Base-by-base conservation (phyloP, 2,888 invertebrate species). In the Drosophila antonietae region DNA sequence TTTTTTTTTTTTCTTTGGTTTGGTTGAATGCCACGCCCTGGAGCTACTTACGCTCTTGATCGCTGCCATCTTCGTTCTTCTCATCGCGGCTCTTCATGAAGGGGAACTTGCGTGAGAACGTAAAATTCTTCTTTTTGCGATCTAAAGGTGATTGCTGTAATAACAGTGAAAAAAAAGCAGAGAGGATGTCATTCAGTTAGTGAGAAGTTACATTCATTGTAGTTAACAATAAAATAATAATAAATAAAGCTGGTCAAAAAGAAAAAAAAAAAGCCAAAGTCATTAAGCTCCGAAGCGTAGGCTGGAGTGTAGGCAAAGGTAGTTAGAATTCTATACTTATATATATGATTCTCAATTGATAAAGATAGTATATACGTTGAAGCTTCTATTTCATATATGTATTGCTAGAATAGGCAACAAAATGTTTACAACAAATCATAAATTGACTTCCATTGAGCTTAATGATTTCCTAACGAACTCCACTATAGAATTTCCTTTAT, bases 81-180 rank as follows among this genome's bases (percentile, higher is more conserved):
- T 98, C 98, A 93, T 99, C 99, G 94, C 98, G 98, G 94, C 98
- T 98, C 95, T 99, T 99, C 97, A 99, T 99, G 94, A 99, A 99
- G 44, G 99, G 99, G 94, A 99, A 99, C 93, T 97, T 98, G 93
- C 99, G 95, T 92, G 98, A 98, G 94, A 99, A 99, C 68, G 98
- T 98, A 91, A 99, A 97, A 91, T 99, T 99, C 94, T 99, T 98
- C 95, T 99, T 98, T 95, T 98, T 98, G 92, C 98, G 95, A 93
- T 98, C 98, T 91, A 98, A 94, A 47, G 98, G 98, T 81, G 97
- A 98, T 95, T 97, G 97, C 96, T 97, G 94, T n/a, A 55, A 93
- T 49, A 43, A 43, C 18, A 62, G 8, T 51, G 56, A 14, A 12
- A 12, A 44, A 12, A 44, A 5, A 33, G 35, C 28, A 23, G 44